Base-by-base conservation (phyloP, 1,140 invertebrate species). In the Latrodectus geometricus region DNA sequence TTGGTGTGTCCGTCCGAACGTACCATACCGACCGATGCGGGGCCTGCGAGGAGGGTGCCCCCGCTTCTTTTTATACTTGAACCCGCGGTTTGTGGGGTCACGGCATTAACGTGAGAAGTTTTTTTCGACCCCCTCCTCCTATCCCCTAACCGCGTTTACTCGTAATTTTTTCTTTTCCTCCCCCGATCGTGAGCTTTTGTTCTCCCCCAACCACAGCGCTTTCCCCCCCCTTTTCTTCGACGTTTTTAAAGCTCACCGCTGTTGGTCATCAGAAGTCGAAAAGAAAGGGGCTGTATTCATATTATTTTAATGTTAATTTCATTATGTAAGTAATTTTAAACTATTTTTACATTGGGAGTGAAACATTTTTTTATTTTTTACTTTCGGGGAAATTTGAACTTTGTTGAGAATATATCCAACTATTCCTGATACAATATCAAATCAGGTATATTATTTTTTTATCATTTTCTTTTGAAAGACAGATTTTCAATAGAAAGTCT, bases 81-180 rank as follows among this genome's bases (percentile, higher is more conserved):
- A 23, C 56, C 21, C 75, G 75, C 21, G 75, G 75, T 77, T 77
- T 77, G 56, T 65, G 75, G 56, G 75, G 56, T 77, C 75, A 77
- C 72, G 72, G 20, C 52, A 77, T 65, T 54, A 77, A 61, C 75
- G 75, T 77, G 75, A 77, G 75, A 77, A 77, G 75, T 77, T 77
- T 77, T 77, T 52, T 23, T 49, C 7, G 8, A 9, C 72, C 35
- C 49, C 49, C 17, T 23, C 49, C 49, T 48, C 49, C 48, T 15
- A 8, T 12, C 35, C 35, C 35, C 35, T 15, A 21, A 21, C 54
- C 75, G 12, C 52, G 54, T 65, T 50, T 21, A 23, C 56, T 65
- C 48, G 49, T 48, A 50, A 50, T 75, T 75, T 21, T 77, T 77
- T 61, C 65, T 15, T 23, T 35, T 69, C 68, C 68, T 23, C 68